phyloP scores from a whole-genome alignment of 2,888 invertebrate genomes.

The Plagodis dolabraria region DNA sequence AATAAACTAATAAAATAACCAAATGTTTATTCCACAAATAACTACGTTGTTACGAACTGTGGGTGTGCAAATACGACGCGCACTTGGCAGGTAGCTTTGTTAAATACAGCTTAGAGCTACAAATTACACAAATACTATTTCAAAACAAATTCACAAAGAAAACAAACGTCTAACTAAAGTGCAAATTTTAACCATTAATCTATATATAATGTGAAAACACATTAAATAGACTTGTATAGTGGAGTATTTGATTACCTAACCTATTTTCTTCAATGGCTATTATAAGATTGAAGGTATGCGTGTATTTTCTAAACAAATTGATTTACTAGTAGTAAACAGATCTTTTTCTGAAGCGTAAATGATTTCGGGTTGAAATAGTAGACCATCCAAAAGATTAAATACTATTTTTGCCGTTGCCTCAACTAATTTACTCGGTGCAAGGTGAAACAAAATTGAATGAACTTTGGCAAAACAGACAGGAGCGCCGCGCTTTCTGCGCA shows the following conservation, averaged over 20 bases:
- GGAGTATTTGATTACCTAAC: slow-evolving; percentile 29
- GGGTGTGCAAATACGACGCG: no score
- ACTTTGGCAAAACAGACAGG: slow-evolving; percentile 4
- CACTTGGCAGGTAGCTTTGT: not conserved
- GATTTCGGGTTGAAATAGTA: slow-evolving; percentile 1
- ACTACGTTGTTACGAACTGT: no score
- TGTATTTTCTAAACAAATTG: slow-evolving; percentile 22
- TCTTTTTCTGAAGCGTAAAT: slow-evolving; percentile 10
- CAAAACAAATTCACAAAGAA: slow-evolving; percentile 5
- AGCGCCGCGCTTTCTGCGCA: not conserved
- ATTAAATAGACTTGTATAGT: slow-evolving; percentile 22
- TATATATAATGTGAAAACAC: slow-evolving; percentile 19
- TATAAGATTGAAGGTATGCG: slow-evolving; percentile 17
- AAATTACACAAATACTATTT: slow-evolving; percentile 4
- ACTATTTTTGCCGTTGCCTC: slow-evolving; percentile 10
- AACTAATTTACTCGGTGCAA: slow-evolving; percentile 12
- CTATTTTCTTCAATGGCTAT: slow-evolving; percentile 13
- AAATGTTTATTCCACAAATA: no score
- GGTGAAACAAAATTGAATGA: slow-evolving; percentile 21
- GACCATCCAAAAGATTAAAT: slow-evolving; percentile 6
- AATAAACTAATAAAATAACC: no score
- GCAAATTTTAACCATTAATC: slow-evolving; percentile 19
- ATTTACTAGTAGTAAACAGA: slow-evolving; percentile 13
- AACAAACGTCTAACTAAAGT: slow-evolving; percentile 12
- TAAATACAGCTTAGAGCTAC: not conserved